Evolutionary conservation across 1,140 invertebrate species (phyloP), one percentile per base, ranked within the genome.

Genomic region (Plutomurus gul): DNA sequence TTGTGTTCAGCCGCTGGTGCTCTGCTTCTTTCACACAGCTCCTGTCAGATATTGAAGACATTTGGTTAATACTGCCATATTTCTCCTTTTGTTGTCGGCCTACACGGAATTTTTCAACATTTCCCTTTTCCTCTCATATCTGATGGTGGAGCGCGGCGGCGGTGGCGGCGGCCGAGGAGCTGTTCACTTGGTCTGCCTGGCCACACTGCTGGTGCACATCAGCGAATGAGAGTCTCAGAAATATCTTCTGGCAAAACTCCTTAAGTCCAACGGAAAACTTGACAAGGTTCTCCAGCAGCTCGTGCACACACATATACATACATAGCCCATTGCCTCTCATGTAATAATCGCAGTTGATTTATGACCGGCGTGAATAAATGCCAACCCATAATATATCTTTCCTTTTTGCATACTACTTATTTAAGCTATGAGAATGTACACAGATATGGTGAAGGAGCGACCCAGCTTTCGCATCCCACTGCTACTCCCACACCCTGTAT

Each of bases 1-100:
- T 4, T 30, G 25, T 4, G 30, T 8, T 5, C 56, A 65, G 13
- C 13, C 13, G 30, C 27, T 30, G 25, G 16, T 65, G 25, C 27
- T 65, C 56, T 65, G 25, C 16, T 65, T 65, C 22, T 11, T 79
- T 75, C 72, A 73, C 78, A 78, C 71, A 65, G 71, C 77, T 78
- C 47, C 46, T 78, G 78, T 79, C 78, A 79, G 78, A 79, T 75
- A 79, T 75, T 75, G 72, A 79, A 79, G 78, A 79, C 78, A 79
- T 79, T 79, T 79, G 78, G 78, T 79, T 79, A 79, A 79, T 79
- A 79, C 72, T 75, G 36, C 73, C 73, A 79, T 79, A 79, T 79
- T 79, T 79, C 78, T 79, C 46, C 78, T 40, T 75, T 79, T 79
- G 78, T 79, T 79, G 51, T 75, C 56, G 37, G 73, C 30, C 47